These are phyloP conservation scores for Venturia canescens DNA, from an alignment of 1,140 invertebrate genomes.

Conservation along the genomic window DNA sequence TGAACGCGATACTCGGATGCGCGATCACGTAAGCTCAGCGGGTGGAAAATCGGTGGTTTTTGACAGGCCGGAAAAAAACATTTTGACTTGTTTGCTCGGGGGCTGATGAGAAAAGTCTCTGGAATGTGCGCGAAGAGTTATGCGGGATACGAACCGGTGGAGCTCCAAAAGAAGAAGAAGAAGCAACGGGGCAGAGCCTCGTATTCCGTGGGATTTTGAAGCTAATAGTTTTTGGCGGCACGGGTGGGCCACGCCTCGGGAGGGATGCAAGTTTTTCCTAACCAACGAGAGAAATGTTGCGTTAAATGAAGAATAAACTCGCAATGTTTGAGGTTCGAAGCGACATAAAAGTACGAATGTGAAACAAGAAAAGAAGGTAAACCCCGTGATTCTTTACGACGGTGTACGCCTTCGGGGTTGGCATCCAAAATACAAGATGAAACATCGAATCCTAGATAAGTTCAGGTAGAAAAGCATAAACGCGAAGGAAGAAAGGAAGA, in stretches of 20 bases:
- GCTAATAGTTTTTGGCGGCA: background rate
- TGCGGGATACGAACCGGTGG: too few species aligned
- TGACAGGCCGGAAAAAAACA: too few species aligned
- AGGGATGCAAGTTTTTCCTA: background rate
- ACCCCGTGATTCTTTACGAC: background rate
- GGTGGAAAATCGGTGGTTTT: too few species aligned
- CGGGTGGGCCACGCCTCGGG: background rate
- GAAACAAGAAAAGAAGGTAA: background rate
- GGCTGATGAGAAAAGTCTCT: too few species aligned
- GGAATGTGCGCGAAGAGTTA: too few species aligned
- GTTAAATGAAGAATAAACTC: background rate
- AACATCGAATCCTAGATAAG: background rate
- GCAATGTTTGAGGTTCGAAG: background rate
- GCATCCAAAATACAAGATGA: background rate
- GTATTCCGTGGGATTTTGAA: background rate
- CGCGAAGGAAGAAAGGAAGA: background rate
- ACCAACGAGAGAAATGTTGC: background rate
- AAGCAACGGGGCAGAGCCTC: background rate
- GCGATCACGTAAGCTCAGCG: too few species aligned
- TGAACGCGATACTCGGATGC: too few species aligned
- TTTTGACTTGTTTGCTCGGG: too few species aligned
- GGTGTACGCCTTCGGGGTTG: background rate
- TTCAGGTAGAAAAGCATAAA: slow-evolving; percentile 27
- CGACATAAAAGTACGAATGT: background rate
- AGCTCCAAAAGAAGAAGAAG: too few species aligned